phyloP scores from a whole-genome alignment of 2,113 vertebrate genomes.

The Accipiter virgatus region DNA sequence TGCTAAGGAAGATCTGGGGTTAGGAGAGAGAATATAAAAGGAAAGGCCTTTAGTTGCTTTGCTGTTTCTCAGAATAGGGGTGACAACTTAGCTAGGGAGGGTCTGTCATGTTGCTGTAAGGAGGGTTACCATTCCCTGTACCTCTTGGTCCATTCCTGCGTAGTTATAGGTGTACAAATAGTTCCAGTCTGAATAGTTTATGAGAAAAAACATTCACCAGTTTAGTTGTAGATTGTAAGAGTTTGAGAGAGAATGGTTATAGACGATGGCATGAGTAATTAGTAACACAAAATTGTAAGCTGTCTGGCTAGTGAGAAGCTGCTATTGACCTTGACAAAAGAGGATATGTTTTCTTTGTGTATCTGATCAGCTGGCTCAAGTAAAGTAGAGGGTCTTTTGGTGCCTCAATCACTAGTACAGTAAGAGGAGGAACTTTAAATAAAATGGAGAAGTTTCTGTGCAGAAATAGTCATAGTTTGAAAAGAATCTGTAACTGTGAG shows the following conservation, averaged over 20 bases:
- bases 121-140: background rate
- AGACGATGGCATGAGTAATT: background rate
- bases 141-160: background rate
- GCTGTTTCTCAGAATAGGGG: background rate
- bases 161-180: background rate
- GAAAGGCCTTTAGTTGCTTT: background rate
- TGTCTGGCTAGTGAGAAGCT: background rate
- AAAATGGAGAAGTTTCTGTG: background rate
- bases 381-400: background rate
- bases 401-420: background rate
- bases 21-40: background rate
- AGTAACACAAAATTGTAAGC: background rate
- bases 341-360: background rate
- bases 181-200: background rate
- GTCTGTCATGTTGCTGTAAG: background rate
- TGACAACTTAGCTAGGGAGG: background rate
- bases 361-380: background rate
- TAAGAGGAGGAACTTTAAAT: background rate
- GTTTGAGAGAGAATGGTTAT: background rate
- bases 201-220: background rate
- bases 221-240: background rate
- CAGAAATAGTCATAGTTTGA: background rate
- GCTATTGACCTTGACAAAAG: background rate
- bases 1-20: background rate
- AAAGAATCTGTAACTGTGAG: background rate